A percentile compares a stretch with the other conserved stretches of the same genome.
phyloP scores from a whole-genome alignment of 2,113 vertebrate species.

The Tylochromis polylepis region DNA sequence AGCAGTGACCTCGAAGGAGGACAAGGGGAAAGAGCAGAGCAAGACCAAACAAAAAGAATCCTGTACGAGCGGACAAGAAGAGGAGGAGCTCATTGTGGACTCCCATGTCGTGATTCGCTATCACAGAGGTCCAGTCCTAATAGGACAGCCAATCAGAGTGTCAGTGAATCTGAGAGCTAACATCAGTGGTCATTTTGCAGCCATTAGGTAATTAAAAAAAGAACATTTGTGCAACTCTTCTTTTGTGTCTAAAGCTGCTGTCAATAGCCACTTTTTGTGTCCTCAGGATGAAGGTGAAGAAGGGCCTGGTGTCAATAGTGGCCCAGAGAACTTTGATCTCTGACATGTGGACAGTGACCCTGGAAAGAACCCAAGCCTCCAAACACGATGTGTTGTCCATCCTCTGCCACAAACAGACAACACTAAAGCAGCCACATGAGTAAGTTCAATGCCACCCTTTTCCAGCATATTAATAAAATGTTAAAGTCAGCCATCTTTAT shows the following conservation, averaged over 20 bases:
- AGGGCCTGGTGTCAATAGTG: slow-evolving; percentile 61
- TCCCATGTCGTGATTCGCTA: slow-evolving; percentile 59
- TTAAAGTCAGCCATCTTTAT: background rate
- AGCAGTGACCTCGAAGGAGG: slow-evolving; percentile 40
- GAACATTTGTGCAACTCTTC: background rate
- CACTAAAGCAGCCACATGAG: background rate
- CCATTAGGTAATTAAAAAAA: slow-evolving; percentile 58
- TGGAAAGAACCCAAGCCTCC: slow-evolving; percentile 58
- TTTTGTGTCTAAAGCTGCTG: background rate
- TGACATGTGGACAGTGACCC: slow-evolving; percentile 60
- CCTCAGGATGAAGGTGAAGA: slow-evolving; percentile 67
- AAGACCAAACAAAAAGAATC: slow-evolving; percentile 3
- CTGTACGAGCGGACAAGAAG: slow-evolving; percentile 33
- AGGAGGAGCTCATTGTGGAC: slow-evolving; percentile 61
- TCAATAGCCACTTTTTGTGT: background rate
- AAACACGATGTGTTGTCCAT: slow-evolving; percentile 67
- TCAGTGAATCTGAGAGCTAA: slow-evolving; percentile 64
- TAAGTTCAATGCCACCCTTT: background rate
- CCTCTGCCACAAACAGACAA: slow-evolving; percentile 50
- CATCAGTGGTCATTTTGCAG: slow-evolving; percentile 53
- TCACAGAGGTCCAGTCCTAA: slow-evolving; percentile 53
- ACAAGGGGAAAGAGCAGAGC: background rate
- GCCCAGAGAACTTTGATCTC: slow-evolving; percentile 46
- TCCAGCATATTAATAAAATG: background rate
- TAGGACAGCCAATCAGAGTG: slow-evolving; percentile 55